Evolutionary conservation across 1,140 invertebrate species (phyloP), one percentile per base, ranked within the genome.

Genomic region (Meloidogyne exigua): DNA sequence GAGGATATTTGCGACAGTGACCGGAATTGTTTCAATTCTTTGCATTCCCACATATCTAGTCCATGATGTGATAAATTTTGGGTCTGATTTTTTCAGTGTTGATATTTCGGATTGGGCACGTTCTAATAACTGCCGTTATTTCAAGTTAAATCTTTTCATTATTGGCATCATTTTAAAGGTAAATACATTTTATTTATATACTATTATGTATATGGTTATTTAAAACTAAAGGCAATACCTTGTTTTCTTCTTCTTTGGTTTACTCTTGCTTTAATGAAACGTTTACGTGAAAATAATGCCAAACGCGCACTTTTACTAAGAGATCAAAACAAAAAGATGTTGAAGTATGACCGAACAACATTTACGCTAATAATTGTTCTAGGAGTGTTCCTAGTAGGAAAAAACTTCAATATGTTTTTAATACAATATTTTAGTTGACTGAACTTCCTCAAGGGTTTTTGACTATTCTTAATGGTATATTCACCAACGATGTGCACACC

Each of bases 191-290:
- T 32, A 32, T 32, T 32, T 32, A 3, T 32, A 3, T 32, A 32
- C 7, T n/a, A n/a, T 32, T 32, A 32, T 32, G 28, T 32, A 32
- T 32, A 3, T 32, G 28, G 21, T 26, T 21, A 11, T 39, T 18
- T 13, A 1, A n/a, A 26, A 32, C 25, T 23, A 74, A 23, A 82
- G 81, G 83, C 76, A 18, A 80, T 85, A 72, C 82, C 82, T 5
- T 83, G 83, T 32, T 84, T 86, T 25, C 63, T 87, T 15, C 76
- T 87, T 15, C 64, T 84, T 21, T 81, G 84, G 78, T 84, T 84
- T 62, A 83, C 82, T 13, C 21, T 75, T 32, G 79, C 79, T 26
- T 68, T 84, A 67, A 84, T 84, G 83, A 63, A 78, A 12, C 73
- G 80, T 11, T 68, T 84, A 7, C 81, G 77, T 18, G 49, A 82